Base-by-base conservation (phyloP, 2,113 vertebrate species). In the Heterocephalus glaber region DNA sequence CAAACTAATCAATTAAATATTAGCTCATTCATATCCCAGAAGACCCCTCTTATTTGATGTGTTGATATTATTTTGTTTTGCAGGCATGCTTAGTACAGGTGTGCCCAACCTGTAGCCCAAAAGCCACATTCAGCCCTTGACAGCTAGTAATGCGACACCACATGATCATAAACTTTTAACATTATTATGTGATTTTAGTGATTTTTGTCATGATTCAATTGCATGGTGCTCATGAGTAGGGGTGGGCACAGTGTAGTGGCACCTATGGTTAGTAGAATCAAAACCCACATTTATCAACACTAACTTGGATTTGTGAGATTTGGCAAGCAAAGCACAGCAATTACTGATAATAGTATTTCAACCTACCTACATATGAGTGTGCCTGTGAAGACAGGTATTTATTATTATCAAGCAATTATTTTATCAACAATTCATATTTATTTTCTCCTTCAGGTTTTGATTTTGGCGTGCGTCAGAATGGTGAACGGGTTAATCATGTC, bases 381-480 rank as follows among this genome's bases (percentile, higher is more conserved):
- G 28, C 47, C 41, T 16, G 24, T 79, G 30, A 52, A 52, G 61
- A 63, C 61, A 79, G 30, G 14, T 30, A 2, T 79, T 79, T 35
- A 33, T 52, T 77, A 52, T 52, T 79, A 52, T 49, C 16, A 77
- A 19, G 28, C 74, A 77, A n/a, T n/a, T n/a, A n/a, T n/a, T n/a
- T n/a, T n/a, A n/a, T n/a, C 70, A 49, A 89, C 38, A 35, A 14
- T 7, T 81, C 11, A 28, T 20, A 11, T 16, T 44, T 16, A 63
- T 58, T 58, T 88, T 92, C 26, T 87, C 30, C 84, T 86, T 44
- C 97, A 99, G 99, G 99, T 93, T 99, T 99, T 98, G 99, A 99
- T 98, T 99, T 99, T 66, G 99, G 99, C 12, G 98, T 99, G 81
- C 99, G 99, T 86, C 99, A 99, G 98, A 99, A 99, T 65, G 99